phyloP scores from a whole-genome alignment of 2,888 invertebrate genomes.

The Plagiodera versicolora region DNA sequence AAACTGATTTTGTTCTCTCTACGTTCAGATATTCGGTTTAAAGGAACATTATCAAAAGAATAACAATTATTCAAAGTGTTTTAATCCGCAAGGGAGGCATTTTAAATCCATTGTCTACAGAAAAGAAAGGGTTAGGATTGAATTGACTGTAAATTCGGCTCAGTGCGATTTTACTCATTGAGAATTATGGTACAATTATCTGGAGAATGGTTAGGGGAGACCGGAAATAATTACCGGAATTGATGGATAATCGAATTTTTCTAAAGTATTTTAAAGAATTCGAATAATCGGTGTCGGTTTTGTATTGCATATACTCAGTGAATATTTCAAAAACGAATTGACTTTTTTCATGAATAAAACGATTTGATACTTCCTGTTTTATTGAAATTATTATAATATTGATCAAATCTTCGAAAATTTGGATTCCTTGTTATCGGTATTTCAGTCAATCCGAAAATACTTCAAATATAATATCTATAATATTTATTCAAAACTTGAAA shows the following conservation, averaged over 20 bases:
- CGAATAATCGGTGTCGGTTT: too few species aligned
- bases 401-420: too few species aligned
- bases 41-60: slow-evolving; percentile 38
- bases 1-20: not conserved
- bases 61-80: slow-evolving; percentile 52
- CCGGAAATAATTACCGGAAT: not conserved
- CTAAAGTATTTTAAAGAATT: too few species aligned
- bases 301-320: too few species aligned
- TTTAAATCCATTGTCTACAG: slow-evolving; percentile 46
- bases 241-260: not conserved
- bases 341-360: too few species aligned
- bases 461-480: too few species aligned
- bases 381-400: too few species aligned
- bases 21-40: slow-evolving; percentile 35
- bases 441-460: too few species aligned
- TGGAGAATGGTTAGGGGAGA: not conserved
- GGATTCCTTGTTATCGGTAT: too few species aligned
- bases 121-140: slow-evolving; percentile 48
- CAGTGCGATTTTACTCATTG: slow-evolving; percentile 20
- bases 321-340: too few species aligned
- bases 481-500: too few species aligned
- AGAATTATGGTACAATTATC: slow-evolving; percentile 26
- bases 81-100: slow-evolving; percentile 46
- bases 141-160: slow-evolving; percentile 45
- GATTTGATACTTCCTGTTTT: too few species aligned